Base-by-base conservation (phyloP, 2,113 vertebrate species). In the Kryptolebias marmoratus region DNA sequence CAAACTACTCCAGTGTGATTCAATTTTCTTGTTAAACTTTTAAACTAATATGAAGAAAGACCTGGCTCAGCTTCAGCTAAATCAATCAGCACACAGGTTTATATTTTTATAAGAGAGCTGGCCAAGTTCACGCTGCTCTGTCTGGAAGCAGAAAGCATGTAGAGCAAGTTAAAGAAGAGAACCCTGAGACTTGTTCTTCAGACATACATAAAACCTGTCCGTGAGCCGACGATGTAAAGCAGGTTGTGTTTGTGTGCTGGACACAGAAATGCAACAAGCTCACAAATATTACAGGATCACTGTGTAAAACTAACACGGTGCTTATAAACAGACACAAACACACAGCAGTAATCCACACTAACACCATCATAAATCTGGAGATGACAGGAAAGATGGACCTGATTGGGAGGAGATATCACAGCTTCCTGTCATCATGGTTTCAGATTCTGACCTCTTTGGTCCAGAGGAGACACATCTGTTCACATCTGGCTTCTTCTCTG, bases 291-390 rank as follows among this genome's bases (percentile, higher is more conserved):
- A 75, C 50, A 30, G 42, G 48, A 71, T 5, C 52, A 56, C 30
- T 39, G 30, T 59, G 77, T 76, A 78, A 75, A 83, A 79, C 73
- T 75, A 85, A 65, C 64, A 28, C 0, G 1, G 28, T 50, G 44
- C 59, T 73, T 55, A 73, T 13, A 64, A 75, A 80, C 50, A 81
- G 71, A 73, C 68, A 54, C 53, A 62, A 30, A 69, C 72, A 59
- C 55, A 60, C 67, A n/a, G 11, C 22, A 9, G 66, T 72, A 68
- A 81, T 77, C 44, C 61, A 50, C 74, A 81, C 60, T 73, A 84
- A 81, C 66, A 66, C 64, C 48, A 47, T 65, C 69, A 83, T 88
- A 62, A 49, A 81, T 90, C 83, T 82, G 71, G 50, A 68, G 71
- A 32, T 56, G 64, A 73, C 66, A 80, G 69, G 79, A 60, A 45